Conservation (phyloP, 2,797 vertebrate genomes). For the Pangasius djambal region DNA sequence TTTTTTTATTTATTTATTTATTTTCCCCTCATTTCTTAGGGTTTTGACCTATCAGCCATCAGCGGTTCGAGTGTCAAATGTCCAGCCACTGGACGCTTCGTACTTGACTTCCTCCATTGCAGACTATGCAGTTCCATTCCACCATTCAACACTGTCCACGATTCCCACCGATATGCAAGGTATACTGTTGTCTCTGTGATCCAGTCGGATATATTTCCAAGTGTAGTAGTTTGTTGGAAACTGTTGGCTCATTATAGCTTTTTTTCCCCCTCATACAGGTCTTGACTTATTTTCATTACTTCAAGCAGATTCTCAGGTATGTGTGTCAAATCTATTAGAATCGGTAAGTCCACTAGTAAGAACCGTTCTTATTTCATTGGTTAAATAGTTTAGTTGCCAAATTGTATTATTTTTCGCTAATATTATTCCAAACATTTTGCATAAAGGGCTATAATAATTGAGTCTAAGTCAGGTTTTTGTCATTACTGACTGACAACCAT, state of each 20-base stretch:
- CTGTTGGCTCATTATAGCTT: slow-evolving; percentile 12
- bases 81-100: slow-evolving; percentile 83
- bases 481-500: background rate
- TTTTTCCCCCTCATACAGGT: slow-evolving; percentile 74
- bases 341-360: background rate
- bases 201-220: background rate
- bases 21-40: slow-evolving; percentile 66
- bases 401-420: background rate
- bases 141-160: slow-evolving; percentile 84
- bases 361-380: background rate
- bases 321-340: slow-evolving; percentile 40
- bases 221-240: background rate
- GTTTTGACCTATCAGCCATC: slow-evolving; percentile 93
- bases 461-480: background rate
- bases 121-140: slow-evolving; percentile 92
- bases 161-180: slow-evolving; percentile 93
- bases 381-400: background rate
- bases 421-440: background rate
- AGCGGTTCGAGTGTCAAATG: slow-evolving; percentile 83
- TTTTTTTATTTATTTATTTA: too few species aligned
- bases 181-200: slow-evolving; percentile 67
- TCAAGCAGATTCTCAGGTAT: slow-evolving; percentile 93
- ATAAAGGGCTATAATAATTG: background rate
- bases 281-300: slow-evolving; percentile 95
- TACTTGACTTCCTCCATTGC: slow-evolving; percentile 85